Evolutionary conservation across 2,113 vertebrate species (phyloP).

Genomic region (Hydropotes inermis): DNA sequence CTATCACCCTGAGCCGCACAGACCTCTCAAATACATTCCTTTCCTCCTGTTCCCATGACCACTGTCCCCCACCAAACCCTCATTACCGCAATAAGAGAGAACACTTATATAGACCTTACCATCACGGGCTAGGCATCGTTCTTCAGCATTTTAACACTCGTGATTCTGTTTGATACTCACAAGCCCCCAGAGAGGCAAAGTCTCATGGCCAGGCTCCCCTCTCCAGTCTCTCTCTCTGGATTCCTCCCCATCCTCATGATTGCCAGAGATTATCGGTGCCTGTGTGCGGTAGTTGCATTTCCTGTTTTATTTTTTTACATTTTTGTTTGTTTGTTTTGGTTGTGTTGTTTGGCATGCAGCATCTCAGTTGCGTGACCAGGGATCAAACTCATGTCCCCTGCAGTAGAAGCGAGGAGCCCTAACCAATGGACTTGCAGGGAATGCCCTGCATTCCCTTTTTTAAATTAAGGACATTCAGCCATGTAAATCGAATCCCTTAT

Average conservation of each 20-base stretch:
- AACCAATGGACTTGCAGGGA: background rate
- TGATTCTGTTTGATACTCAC: background rate
- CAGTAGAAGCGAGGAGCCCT: background rate
- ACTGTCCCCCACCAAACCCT: fast-evolving
- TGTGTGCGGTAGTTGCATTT: too few relatives aligned
- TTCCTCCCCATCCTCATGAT: fast-evolving
- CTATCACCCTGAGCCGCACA: background rate
- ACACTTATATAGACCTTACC: fast-evolving
- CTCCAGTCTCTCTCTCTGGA: background rate
- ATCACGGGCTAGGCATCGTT: fast-evolving
- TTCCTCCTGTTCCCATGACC: background rate
- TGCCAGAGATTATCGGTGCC: background rate
- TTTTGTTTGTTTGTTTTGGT: background rate
- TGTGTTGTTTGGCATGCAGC: background rate
- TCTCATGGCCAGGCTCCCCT: background rate
- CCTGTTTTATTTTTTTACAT: background rate
- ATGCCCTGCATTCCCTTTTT: background rate
- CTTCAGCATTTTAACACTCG: too few relatives aligned
- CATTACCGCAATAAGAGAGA: background rate
- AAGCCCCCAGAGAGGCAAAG: background rate
- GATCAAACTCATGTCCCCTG: background rate
- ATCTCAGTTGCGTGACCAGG: background rate
- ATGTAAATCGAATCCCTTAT: background rate
- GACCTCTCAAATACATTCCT: background rate
- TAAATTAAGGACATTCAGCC: background rate